Evolutionary conservation across 2,888 invertebrate species (phyloP).

Genomic region (Abrostola tripartita): DNA sequence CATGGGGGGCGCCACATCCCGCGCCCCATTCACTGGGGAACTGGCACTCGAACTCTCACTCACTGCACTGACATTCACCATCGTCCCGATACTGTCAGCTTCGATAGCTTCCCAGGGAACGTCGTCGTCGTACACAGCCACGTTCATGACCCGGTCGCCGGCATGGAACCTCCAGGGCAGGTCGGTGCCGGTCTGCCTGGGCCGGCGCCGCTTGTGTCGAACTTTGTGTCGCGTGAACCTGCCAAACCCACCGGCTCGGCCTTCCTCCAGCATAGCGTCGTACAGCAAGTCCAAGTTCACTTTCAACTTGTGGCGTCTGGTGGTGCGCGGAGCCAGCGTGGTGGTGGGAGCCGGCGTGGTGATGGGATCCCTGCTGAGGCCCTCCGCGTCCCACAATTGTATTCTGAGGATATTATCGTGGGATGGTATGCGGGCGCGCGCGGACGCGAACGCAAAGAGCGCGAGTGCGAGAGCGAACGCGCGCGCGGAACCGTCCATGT

Average conservation of each 20-base stretch:
- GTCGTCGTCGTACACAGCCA: constrained; percentile 86
- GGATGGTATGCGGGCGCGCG: constrained; percentile 80
- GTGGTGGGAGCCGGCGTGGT: constrained; percentile 62
- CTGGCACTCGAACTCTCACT: constrained; percentile 83
- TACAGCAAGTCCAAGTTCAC: constrained; percentile 80
- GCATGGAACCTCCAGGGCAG: constrained; percentile 87
- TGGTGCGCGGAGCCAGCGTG: constrained; percentile 46
- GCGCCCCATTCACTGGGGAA: constrained; percentile 70
- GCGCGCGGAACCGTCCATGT: constrained; percentile 79
- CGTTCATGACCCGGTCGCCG: constrained; percentile 85
- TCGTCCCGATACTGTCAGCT: constrained; percentile 64
- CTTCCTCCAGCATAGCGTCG: constrained; percentile 82
- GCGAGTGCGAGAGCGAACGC: constrained; percentile 74
- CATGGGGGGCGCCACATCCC: constrained; percentile 82
- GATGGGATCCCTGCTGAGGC: constrained; percentile 78
- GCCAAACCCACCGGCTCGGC: constrained; percentile 73
- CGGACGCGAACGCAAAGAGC: constrained; percentile 77
- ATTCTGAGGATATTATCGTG: constrained; percentile 85
- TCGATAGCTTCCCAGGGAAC: constrained; percentile 86
- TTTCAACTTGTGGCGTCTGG: constrained; percentile 72
- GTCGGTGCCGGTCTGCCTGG: constrained; percentile 76
- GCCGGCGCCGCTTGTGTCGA: constrained; percentile 83
- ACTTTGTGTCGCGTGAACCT: constrained; percentile 83
- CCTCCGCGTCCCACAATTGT: constrained; percentile 85
- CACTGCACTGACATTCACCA: constrained; percentile 82